Percentiles rank a stretch among this genome's conserved stretches.
Evolutionary conservation across 2,888 invertebrate species (phyloP).

Genomic region (Napeogenes inachia): DNA sequence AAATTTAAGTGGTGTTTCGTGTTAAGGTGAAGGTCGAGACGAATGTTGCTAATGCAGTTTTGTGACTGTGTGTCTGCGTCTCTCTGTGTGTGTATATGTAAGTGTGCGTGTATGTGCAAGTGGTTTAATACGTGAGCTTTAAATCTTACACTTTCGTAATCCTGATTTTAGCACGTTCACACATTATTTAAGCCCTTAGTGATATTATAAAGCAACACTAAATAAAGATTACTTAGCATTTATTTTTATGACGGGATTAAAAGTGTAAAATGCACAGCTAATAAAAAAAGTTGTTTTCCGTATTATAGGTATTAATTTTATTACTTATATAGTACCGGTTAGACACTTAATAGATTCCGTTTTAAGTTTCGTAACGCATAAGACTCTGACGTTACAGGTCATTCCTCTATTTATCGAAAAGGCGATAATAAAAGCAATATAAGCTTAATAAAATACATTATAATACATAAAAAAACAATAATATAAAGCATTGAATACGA

Average conservation of each 20-base stretch:
- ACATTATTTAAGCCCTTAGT: background rate
- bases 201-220: background rate
- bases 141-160: slow-evolving; percentile 19
- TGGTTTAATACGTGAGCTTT: slow-evolving; percentile 12
- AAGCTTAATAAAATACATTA: background rate
- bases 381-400: too few relatives aligned
- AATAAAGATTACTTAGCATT: background rate
- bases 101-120: too few relatives aligned
- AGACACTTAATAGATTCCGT: too few relatives aligned
- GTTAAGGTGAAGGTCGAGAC: slow-evolving; percentile 32
- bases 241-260: background rate
- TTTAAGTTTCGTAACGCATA: too few relatives aligned
- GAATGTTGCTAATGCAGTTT: slow-evolving; percentile 28
- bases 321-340: too few relatives aligned
- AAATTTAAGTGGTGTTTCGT: slow-evolving; percentile 54
- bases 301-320: too few relatives aligned
- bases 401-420: too few relatives aligned
- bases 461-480: background rate
- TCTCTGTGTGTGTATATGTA: too few relatives aligned
- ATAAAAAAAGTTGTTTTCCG: too few relatives aligned
- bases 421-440: background rate
- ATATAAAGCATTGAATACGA: slow-evolving; percentile 20
- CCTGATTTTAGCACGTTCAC: slow-evolving; percentile 16
- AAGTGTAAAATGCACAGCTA: too few relatives aligned
- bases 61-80: background rate